Conservation (phyloP, 53 echinoderm and acorn worm genomes). For the Mesocentrotus franciscanus region DNA sequence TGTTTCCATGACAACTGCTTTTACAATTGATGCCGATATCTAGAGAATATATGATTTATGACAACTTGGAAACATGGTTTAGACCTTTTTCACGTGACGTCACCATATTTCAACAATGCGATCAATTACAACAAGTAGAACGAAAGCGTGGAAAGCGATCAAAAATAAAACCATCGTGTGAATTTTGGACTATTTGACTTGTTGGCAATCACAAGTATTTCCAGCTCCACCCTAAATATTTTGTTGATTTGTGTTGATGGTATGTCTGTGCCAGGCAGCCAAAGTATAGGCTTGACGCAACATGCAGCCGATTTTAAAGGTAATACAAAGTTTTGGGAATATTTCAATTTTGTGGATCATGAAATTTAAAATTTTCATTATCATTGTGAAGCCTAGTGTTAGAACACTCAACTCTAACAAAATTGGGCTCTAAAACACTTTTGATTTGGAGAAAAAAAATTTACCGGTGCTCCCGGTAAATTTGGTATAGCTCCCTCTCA, state of each 20-base stretch:
- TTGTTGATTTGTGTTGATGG: background rate
- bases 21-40: background rate
- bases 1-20: background rate
- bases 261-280: background rate
- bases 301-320: background rate
- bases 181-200: background rate
- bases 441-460: too few species aligned
- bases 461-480: too few species aligned
- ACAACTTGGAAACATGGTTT: background rate
- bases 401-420: too few species aligned
- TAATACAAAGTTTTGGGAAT: too few species aligned
- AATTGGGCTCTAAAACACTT: too few species aligned
- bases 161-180: conserved; percentile 47
- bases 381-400: too few species aligned
- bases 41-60: background rate
- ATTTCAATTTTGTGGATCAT: too few species aligned
- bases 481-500: too few species aligned
- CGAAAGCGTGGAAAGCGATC: conserved; percentile 28
- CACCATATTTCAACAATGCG: conserved; percentile 16
- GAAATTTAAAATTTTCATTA: too few species aligned
- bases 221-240: conserved; percentile 26
- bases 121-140: conserved; percentile 25
- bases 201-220: background rate
- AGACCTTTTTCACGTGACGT: background rate
- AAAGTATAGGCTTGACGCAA: background rate